phyloP scores from a whole-genome alignment of 1,140 invertebrate species.

The Drosophila ironensis region DNA sequence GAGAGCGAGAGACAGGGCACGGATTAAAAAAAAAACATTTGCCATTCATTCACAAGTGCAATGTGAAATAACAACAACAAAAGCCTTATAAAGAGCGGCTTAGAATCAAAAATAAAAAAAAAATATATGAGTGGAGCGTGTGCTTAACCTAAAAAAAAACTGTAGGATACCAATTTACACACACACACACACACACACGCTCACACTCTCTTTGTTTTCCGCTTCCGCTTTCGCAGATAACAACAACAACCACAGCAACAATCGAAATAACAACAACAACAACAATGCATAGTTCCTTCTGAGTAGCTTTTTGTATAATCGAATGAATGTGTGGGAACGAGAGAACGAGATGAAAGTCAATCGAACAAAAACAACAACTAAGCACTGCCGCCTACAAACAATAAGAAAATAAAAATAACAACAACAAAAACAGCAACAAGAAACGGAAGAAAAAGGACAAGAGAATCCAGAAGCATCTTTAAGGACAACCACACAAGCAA shows the following conservation, averaged over 20 bases:
- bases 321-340: constrained; percentile 14
- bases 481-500: no score
- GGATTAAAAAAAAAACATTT: constrained; percentile 23
- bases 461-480: no score
- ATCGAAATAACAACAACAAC: constrained; percentile 49
- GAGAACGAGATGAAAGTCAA: constrained; percentile 31
- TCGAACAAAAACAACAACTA: constrained; percentile 33
- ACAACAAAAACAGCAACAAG: constrained; percentile 7
- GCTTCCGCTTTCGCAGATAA: constrained; percentile 59
- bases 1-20: constrained; percentile 4
- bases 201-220: constrained; percentile 49
- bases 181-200: constrained; percentile 21
- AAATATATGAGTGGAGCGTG: constrained; percentile 65
- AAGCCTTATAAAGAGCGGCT: constrained; percentile 46
- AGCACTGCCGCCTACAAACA: constrained; percentile 64
- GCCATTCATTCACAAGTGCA: constrained; percentile 75
- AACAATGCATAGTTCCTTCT: constrained; percentile 78
- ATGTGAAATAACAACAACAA: constrained; percentile 26
- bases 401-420: constrained; percentile 36
- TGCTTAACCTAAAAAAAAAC: constrained; percentile 79
- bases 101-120: constrained; percentile 32
- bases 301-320: constrained; percentile 66
- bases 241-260: constrained; percentile 36
- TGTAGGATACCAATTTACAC: constrained; percentile 46
- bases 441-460: no score